These are phyloP conservation scores for Sylvilagus bachmani DNA, from an alignment of 2,113 vertebrate genomes.

Conservation along the genomic window DNA sequence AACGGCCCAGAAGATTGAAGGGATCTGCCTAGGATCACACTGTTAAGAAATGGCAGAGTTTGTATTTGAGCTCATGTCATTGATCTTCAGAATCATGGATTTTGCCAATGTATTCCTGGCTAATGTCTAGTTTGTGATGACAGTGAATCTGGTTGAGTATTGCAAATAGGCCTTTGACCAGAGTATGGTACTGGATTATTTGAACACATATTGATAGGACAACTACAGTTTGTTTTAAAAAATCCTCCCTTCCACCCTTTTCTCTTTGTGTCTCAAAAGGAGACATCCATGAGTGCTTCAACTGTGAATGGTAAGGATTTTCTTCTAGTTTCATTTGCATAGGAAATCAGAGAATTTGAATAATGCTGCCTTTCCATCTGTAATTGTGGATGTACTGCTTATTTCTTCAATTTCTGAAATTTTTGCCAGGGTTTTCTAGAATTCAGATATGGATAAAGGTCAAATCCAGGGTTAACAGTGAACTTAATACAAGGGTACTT, in stretches of 20 bases:
- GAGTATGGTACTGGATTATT: neutral
- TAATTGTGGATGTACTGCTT: slow-evolving; percentile 53
- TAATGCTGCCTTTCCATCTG: neutral
- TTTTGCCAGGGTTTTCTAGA: slow-evolving; percentile 44
- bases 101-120: neutral
- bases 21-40: neutral
- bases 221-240: neutral
- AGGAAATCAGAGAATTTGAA: slow-evolving; percentile 56
- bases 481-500: neutral
- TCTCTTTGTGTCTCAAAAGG: slow-evolving; percentile 43
- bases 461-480: neutral
- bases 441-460: neutral
- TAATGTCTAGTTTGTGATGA: neutral
- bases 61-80: slow-evolving; percentile 47
- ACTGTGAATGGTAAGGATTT: neutral
- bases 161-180: slow-evolving; percentile 8
- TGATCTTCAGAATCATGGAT: slow-evolving; percentile 30
- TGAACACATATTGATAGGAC: neutral
- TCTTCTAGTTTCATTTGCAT: slow-evolving; percentile 52
- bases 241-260: too few relatives aligned
- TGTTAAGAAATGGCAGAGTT: slow-evolving; percentile 17
- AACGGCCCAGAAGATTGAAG: neutral
- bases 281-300: slow-evolving; percentile 15
- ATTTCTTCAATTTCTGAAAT: slow-evolving; percentile 61
- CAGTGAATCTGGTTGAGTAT: slow-evolving; percentile 6